Percentiles rank a stretch among this genome's conserved stretches.
Evolutionary conservation across 2,113 vertebrate species (phyloP).

Genomic region (Falco punctatus): DNA sequence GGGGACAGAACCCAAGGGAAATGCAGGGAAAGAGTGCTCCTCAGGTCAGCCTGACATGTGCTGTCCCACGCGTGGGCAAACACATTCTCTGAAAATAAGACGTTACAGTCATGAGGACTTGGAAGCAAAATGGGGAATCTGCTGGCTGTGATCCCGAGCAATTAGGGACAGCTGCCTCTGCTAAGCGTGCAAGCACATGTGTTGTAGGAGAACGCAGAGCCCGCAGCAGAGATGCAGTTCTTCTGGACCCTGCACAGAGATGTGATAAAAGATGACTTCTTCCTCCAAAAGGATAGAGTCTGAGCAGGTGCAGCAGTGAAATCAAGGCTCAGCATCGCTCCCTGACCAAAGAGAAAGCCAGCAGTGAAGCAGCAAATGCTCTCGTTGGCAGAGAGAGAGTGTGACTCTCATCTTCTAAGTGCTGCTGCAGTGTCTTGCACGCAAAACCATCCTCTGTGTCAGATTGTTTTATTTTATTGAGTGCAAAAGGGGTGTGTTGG

Average conservation of each 20-base stretch:
- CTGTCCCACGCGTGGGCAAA: neutral
- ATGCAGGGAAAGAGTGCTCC: neutral
- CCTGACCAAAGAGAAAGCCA: neutral
- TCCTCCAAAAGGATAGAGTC: neutral
- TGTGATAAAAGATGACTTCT: neutral
- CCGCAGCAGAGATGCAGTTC: neutral
- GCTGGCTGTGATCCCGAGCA: slow-evolving; percentile 20
- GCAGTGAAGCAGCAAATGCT: neutral
- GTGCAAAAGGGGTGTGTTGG: neutral
- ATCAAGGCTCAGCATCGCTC: neutral
- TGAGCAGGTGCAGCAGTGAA: neutral
- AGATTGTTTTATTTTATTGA: neutral
- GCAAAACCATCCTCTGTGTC: neutral
- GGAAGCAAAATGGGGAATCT: slow-evolving; percentile 26
- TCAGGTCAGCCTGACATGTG: slow-evolving; percentile 17
- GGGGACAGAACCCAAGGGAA: neutral
- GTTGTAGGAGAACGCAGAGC: neutral
- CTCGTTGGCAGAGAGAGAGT: neutral
- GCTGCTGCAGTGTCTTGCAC: neutral
- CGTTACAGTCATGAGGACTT: slow-evolving; percentile 22
- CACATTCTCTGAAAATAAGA: neutral
- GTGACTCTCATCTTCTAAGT: neutral
- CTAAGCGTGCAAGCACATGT: neutral
- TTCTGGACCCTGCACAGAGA: neutral
- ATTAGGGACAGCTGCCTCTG: slow-evolving; percentile 32